Evolutionary conservation across 64 coral and sea anemone species (phyloP), one percentile per base, ranked within the genome.

Genomic region (Acropora tenuis): DNA sequence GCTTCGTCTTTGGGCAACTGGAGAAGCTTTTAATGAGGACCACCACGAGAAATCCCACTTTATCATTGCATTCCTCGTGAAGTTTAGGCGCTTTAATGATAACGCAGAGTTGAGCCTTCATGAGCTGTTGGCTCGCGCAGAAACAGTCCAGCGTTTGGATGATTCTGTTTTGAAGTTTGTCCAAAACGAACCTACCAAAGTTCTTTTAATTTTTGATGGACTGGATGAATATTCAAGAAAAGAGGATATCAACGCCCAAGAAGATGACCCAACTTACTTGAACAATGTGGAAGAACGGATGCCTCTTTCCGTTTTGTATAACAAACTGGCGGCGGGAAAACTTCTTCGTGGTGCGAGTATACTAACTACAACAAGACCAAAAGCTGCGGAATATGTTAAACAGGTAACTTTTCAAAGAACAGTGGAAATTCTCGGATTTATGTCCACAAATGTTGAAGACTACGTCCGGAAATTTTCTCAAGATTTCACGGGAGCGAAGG

Each of bases 391-490:
- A 55, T 55, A 9, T 9, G 52, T 55, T 55, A 55, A 55, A 55
- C 4, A 9, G 4, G 52, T 77, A 68, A 61, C 58, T 5, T 90
- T 90, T 73, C 45, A 87, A 40, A 90, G 82, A 86, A 78, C 15
- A 1, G 80, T 77, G 47, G 93, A 94, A 80, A 86, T 94, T 48
- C 74, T 94, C 15, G 93, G 93, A 6, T 94, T 94, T 73, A 43
- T 80, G 42, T 18, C 63, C 47, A 11, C 86, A 75, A 17, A 94
- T 59, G 80, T 94, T 13, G 66, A 90, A 76, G 60, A 78, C 74
- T 90, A 94, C 86, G 61, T 94, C 52, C 3, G 3, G 9, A 94
- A 86, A 30, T 94, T 78, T 87, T 50, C 19, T 8, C n/a, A 78
- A 9, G 82, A 85, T 75, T 48, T 57, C 15, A 4, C 6, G 16